A percentile compares a stretch with the other conserved stretches of the same genome.
These are phyloP conservation scores for Galeopterus variegatus DNA, from an alignment of 2,113 vertebrate species.

Conservation along the genomic window DNA sequence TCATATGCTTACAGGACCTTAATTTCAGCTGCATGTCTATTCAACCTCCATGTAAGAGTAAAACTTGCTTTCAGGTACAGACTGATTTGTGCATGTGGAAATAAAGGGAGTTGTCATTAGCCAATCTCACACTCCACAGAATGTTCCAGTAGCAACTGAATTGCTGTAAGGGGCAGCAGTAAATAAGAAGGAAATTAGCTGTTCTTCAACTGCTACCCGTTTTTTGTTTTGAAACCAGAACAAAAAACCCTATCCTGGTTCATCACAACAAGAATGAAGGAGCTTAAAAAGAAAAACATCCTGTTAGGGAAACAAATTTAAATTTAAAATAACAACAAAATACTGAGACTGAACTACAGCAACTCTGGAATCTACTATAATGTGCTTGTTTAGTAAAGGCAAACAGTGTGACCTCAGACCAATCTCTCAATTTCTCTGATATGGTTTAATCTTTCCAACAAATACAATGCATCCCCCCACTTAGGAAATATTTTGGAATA, in stretches of 20 bases:
- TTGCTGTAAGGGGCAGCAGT: background rate
- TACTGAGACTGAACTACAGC: background rate
- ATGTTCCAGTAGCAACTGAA: background rate
- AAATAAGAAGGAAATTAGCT: background rate
- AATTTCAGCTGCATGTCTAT: background rate
- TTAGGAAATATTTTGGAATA: background rate
- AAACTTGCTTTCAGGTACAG: background rate
- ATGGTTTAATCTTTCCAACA: conserved; percentile 4
- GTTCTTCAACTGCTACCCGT: background rate
- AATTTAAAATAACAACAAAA: conserved; percentile 24
- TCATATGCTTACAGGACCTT: background rate
- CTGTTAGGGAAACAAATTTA: background rate
- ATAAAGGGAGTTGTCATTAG: background rate
- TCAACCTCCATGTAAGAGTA: background rate
- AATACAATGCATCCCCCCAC: background rate
- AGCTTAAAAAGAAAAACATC: background rate
- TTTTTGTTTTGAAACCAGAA: background rate
- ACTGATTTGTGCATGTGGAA: conserved; percentile 10
- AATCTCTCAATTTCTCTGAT: background rate
- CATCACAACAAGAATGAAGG: background rate
- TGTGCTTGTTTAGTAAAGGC: background rate
- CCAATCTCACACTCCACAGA: background rate
- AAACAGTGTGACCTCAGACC: background rate
- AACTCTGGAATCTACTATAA: background rate
- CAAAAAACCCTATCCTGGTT: background rate